Base-by-base conservation (phyloP, 2,797 vertebrate genomes). In the Acrocephalus scirpaceus region DNA sequence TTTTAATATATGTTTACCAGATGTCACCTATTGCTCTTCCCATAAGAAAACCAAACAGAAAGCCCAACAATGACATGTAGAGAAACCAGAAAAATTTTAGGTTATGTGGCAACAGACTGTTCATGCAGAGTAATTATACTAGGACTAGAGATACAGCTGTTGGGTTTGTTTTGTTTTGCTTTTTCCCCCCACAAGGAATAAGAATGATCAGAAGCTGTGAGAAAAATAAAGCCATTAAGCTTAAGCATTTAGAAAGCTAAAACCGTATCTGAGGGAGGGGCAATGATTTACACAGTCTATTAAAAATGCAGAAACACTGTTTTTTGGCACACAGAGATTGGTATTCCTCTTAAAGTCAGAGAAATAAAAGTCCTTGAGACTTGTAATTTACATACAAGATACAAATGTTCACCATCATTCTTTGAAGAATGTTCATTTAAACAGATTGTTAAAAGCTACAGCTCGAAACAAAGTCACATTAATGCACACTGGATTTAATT, bases 1-100 rank as follows among this genome's bases (percentile, higher is more conserved):
- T 81, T 74, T 91, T 69, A 93, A 78, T 83, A 66, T 26, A 74
- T 51, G 47, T 78, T 92, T 85, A 81, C 71, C 83, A 91, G 77
- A 88, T 82, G 74, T 32, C 62, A 84, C 65, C 44, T 92, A 84
- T 14, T 81, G 74, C 36, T 86, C 69, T 91, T 86, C 36, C 62
- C 4, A 0, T 44, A 86, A 79, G 56, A 89, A 91, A 96, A 74
- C 8, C 51, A 76, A 94, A 87, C 44, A 76, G 38, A 87, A 91
- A 76, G 42, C 29, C 30, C 56, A 73, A 65, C 11, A 40, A 90
- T 40, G 11, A 72, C 62, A 81, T 8, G 25, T 45, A 83, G 47
- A 88, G 42, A 92, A 93, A 86, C 50, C 58, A 81, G 36, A 71
- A 61, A 21, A 86, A 78, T 69, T 92, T 92, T 77, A 67, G 50